These are phyloP conservation scores for Hemichromis elongatus DNA, from an alignment of 2,113 vertebrate species.

Conservation along the genomic window DNA sequence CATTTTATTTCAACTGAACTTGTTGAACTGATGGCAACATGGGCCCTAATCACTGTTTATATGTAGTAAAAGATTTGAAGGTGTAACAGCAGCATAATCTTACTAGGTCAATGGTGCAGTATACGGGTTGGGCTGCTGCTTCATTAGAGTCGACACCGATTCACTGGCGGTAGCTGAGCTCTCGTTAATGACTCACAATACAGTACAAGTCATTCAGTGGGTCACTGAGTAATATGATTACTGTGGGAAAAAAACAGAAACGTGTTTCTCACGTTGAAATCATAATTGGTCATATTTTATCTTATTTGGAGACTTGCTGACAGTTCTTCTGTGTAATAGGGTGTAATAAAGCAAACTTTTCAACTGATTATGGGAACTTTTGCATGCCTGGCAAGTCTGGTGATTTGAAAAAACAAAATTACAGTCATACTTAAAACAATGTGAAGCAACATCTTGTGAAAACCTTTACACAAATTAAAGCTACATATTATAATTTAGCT, in stretches of 20 bases:
- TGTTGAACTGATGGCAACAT: background rate
- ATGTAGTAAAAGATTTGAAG: background rate
- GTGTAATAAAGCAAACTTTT: background rate
- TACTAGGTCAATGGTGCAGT: background rate
- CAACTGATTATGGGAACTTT: background rate
- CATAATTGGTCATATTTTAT: background rate
- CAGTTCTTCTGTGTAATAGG: background rate
- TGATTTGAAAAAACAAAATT: background rate
- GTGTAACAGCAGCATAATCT: background rate
- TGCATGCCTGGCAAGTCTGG: background rate
- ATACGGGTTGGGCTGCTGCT: background rate
- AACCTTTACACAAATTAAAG: background rate
- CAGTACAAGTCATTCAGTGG: background rate
- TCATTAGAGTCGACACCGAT: background rate
- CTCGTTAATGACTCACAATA: background rate
- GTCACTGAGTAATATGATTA: background rate
- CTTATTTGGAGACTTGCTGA: background rate
- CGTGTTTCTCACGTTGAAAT: background rate
- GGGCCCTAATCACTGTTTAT: background rate
- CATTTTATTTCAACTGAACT: background rate
- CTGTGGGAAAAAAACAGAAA: background rate
- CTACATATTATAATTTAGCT: background rate
- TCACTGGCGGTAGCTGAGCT: background rate
- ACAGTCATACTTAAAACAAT: background rate
- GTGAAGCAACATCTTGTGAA: background rate